phyloP scores from a whole-genome alignment of 2,113 vertebrate genomes.

The Ginglymostoma cirratum region DNA sequence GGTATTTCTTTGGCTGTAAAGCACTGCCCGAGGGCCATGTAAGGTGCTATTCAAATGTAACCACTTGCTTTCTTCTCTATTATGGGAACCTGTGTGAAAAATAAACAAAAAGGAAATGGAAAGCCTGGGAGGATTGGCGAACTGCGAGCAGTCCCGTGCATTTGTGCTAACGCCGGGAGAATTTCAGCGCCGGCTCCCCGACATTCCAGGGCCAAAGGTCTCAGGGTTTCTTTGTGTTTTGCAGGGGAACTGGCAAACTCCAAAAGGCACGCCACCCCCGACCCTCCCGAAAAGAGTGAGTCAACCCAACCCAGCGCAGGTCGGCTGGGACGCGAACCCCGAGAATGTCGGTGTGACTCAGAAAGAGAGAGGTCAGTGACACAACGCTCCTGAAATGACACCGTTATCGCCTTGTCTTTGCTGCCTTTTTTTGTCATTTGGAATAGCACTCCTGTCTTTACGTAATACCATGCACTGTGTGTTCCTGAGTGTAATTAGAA shows the following conservation, averaged over 20 bases:
- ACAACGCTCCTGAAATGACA: not conserved
- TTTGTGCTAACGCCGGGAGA: not conserved
- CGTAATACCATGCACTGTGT: not conserved
- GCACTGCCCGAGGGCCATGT: not conserved
- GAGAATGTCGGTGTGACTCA: not conserved
- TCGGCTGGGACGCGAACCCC: not conserved
- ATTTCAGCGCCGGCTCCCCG: not conserved
- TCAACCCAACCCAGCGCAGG: not conserved
- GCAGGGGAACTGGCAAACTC: not conserved
- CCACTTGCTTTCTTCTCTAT: conserved; percentile 9
- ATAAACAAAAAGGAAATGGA: no score
- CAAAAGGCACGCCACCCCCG: not conserved
- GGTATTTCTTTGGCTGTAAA: not conserved
- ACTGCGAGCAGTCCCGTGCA: not conserved
- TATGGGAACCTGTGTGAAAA: not conserved
- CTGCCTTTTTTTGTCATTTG: not conserved
- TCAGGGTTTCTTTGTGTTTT: not conserved
- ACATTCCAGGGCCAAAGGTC: not conserved
- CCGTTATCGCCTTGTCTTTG: not conserved
- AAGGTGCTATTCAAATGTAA: not conserved
- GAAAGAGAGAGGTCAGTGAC: not conserved
- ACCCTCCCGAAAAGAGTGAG: not conserved
- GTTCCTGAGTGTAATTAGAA: no score
- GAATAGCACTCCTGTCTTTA: not conserved
- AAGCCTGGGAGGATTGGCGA: no score